Percentiles rank a stretch among this genome's conserved stretches.
These are phyloP conservation scores for Cebidichthys violaceus DNA, from an alignment of 2,113 vertebrate species.

Conservation along the genomic window DNA sequence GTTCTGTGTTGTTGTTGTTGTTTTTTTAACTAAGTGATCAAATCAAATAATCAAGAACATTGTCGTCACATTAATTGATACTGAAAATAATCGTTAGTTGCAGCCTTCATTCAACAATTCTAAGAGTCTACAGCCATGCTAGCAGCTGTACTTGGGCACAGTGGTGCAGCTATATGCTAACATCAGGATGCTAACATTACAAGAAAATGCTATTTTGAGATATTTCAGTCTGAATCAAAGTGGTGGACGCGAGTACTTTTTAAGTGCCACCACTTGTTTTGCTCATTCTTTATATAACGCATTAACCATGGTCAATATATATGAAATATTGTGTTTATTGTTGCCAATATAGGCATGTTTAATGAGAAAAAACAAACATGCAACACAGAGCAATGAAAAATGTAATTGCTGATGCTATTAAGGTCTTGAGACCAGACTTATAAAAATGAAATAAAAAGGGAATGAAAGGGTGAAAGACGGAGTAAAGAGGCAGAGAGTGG, in stretches of 20 bases:
- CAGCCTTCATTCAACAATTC: neutral
- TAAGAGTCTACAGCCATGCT: neutral
- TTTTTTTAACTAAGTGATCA: neutral
- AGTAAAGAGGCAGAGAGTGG: neutral
- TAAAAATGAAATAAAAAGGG: conserved; percentile 1
- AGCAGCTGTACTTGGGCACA: neutral
- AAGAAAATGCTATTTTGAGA: neutral
- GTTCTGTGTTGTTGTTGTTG: too few relatives aligned
- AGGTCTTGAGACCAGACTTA: neutral
- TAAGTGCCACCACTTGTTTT: neutral
- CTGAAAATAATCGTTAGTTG: neutral
- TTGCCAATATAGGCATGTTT: neutral
- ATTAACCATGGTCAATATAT: neutral
- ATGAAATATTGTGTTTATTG: neutral
- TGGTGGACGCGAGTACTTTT: neutral
- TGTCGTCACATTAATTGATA: neutral
- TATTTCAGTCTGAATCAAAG: conserved; percentile 1
- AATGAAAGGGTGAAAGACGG: neutral
- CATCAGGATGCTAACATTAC: neutral
- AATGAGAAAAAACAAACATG: conserved; percentile 1
- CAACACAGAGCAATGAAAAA: neutral
- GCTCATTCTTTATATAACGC: neutral
- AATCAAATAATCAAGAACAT: neutral
- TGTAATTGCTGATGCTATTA: conserved; percentile 2
- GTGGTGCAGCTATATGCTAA: neutral